Percentiles rank a stretch among this genome's conserved stretches.
Conservation (phyloP, 2,113 vertebrate species). For the Myocastor coypus region DNA sequence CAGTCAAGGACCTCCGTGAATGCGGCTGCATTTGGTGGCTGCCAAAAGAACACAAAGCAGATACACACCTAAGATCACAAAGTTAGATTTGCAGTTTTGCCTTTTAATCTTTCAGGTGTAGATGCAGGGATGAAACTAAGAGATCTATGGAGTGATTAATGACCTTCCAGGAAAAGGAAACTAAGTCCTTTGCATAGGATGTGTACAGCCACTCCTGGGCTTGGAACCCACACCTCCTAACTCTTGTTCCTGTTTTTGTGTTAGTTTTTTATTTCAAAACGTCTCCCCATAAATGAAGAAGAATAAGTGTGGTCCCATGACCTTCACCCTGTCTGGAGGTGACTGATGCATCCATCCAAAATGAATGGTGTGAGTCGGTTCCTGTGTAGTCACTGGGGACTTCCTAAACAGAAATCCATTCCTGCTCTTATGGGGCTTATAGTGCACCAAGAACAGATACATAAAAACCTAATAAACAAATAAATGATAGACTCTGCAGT, state of each 20-base stretch:
- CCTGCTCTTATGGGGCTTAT: background rate
- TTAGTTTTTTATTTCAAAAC: background rate
- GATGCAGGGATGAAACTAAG: background rate
- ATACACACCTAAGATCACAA: background rate
- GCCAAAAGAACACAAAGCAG: background rate
- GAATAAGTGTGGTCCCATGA: background rate
- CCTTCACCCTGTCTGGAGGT: background rate
- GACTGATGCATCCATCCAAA: background rate
- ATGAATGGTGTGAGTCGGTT: background rate
- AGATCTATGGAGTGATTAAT: background rate
- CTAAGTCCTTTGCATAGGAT: background rate
- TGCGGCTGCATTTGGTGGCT: background rate
- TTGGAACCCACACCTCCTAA: background rate
- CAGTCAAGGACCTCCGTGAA: background rate
- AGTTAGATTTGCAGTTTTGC: background rate
- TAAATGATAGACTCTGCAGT: background rate
- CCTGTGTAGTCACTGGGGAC: background rate
- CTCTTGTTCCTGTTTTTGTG: background rate
- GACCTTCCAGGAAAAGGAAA: background rate
- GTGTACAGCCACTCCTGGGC: background rate
- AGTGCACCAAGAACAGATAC: background rate
- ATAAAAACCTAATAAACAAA: background rate
- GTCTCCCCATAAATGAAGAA: too few species aligned
- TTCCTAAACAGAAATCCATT: background rate
- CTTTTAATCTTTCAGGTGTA: background rate